Evolutionary conservation across 2,113 vertebrate species (phyloP).

Genomic region (Apus apus): DNA sequence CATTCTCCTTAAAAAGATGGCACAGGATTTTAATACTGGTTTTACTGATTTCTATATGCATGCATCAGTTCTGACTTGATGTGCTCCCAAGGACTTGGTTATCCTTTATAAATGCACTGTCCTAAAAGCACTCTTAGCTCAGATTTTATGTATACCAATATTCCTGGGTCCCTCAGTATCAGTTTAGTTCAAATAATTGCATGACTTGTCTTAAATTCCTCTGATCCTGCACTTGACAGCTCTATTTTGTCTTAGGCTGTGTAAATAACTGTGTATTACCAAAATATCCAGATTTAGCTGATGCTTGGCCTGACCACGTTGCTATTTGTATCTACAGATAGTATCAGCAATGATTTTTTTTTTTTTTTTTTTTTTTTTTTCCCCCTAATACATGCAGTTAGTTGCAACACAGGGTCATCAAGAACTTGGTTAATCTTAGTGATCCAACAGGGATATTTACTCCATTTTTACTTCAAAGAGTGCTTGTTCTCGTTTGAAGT

Average conservation of each 20-base stretch:
- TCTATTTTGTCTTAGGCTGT: background rate
- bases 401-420: background rate
- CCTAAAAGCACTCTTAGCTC: background rate
- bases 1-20: background rate
- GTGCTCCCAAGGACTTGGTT: background rate
- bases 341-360: background rate
- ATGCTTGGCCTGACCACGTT: background rate
- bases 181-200: background rate
- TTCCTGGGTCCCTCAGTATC: background rate
- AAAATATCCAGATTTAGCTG: background rate
- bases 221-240: background rate
- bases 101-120: background rate
- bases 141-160: background rate
- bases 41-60: background rate
- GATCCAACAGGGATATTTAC: background rate
- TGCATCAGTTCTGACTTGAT: background rate
- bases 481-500: background rate
- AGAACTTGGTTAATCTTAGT: background rate
- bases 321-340: background rate
- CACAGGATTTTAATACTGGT: background rate
- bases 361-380: too few species aligned
- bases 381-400: background rate
- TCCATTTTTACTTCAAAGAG: background rate
- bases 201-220: background rate
- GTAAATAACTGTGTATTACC: background rate